A percentile compares a stretch with the other conserved stretches of the same genome.
Evolutionary conservation across 2,888 invertebrate genomes (phyloP).

Genomic region (Eumacrocentrus americanus): DNA sequence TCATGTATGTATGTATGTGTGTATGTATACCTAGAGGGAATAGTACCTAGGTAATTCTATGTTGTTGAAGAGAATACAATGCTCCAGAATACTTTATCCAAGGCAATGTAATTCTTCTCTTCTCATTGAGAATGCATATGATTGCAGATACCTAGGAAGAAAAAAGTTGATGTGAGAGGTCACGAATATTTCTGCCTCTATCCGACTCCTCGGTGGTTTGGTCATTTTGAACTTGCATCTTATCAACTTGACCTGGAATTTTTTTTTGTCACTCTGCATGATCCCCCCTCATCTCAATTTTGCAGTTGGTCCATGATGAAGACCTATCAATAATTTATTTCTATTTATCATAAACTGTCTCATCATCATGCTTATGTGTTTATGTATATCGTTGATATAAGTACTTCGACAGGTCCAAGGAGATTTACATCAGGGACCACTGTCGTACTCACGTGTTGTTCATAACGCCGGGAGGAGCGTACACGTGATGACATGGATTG

Average conservation of each 20-base stretch:
- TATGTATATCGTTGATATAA: background rate
- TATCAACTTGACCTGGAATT: too few relatives aligned
- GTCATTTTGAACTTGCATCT: slow-evolving; percentile 1
- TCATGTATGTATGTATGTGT: too few relatives aligned
- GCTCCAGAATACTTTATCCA: too few relatives aligned
- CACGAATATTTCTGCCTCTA: slow-evolving; percentile 2
- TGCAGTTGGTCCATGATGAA: background rate
- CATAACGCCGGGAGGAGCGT: slow-evolving; percentile 43
- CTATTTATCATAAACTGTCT: background rate
- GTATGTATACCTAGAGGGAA: too few relatives aligned
- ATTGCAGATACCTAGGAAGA: too few relatives aligned
- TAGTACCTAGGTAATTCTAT: too few relatives aligned
- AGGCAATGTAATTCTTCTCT: too few relatives aligned
- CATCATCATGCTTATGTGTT: background rate
- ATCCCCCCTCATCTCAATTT: background rate
- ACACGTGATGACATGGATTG: slow-evolving; percentile 47
- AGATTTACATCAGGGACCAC: background rate
- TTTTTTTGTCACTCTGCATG: too few relatives aligned
- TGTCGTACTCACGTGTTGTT: slow-evolving; percentile 52
- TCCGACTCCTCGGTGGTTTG: background rate
- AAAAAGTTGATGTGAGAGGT: background rate
- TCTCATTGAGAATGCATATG: too few relatives aligned
- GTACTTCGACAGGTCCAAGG: background rate
- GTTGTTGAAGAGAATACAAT: too few relatives aligned
- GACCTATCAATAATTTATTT: background rate